These are phyloP conservation scores for Patella vulgata DNA, from an alignment of 1,140 invertebrate species.

Conservation along the genomic window DNA sequence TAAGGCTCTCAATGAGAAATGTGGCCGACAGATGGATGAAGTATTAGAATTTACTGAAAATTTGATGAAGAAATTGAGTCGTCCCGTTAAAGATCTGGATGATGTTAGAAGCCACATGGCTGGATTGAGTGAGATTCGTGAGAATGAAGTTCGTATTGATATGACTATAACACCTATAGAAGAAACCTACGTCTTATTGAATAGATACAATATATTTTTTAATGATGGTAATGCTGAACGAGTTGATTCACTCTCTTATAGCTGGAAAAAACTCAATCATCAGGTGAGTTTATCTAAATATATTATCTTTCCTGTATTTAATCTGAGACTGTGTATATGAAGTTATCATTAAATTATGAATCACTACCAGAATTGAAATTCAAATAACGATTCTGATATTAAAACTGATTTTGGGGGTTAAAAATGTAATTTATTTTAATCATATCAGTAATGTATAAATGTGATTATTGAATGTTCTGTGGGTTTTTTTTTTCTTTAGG, in stretches of 20 bases:
- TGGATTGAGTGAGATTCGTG: constrained; percentile 89
- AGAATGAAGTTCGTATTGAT: constrained; percentile 95
- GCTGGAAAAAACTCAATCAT: constrained; percentile 83
- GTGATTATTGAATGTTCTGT: too few species aligned
- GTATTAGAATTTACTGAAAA: constrained; percentile 64
- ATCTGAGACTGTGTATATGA: background rate
- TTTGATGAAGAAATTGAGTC: constrained; percentile 64
- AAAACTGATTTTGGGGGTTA: too few species aligned
- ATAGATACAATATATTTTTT: constrained; percentile 86
- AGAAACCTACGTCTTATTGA: constrained; percentile 92
- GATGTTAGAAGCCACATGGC: constrained; percentile 94
- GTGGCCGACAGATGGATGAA: constrained; percentile 89
- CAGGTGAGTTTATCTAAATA: too few species aligned
- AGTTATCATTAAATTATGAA: background rate
- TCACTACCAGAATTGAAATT: too few species aligned
- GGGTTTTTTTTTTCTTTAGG: constrained; percentile 38
- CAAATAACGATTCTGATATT: too few species aligned
- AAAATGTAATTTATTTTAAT: too few species aligned
- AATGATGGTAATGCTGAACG: constrained; percentile 91
- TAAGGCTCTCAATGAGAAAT: constrained; percentile 91
- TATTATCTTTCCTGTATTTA: constrained; percentile 3
- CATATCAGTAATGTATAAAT: too few species aligned
- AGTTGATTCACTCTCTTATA: constrained; percentile 89
- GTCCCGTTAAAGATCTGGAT: constrained; percentile 89
- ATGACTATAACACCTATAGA: constrained; percentile 93